phyloP scores from a whole-genome alignment of 2,888 invertebrate genomes.

The Elysia crispata region DNA sequence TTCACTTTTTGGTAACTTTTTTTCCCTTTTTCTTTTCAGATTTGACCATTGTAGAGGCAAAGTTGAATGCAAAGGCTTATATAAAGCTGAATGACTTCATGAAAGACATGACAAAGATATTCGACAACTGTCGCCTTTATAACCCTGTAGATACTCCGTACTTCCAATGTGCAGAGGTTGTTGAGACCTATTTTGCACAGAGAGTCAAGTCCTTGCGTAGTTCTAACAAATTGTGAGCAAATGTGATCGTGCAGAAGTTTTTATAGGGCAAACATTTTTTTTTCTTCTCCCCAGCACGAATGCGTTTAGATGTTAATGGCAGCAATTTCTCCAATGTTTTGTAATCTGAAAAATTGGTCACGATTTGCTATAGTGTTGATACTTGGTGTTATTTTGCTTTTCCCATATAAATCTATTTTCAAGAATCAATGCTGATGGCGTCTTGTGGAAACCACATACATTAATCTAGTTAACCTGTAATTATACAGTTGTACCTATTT shows the following conservation, averaged over 20 bases:
- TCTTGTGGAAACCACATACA: no score
- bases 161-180: slow-evolving; percentile 95
- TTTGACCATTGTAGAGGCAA: slow-evolving; percentile 90
- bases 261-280: no score
- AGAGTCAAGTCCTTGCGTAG: slow-evolving; percentile 64
- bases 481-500: no score
- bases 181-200: slow-evolving; percentile 90
- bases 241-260: no score
- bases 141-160: slow-evolving; percentile 97
- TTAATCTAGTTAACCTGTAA: no score
- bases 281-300: slow-evolving; percentile 2
- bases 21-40: slow-evolving; percentile 83
- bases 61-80: slow-evolving; percentile 88
- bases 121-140: slow-evolving; percentile 98
- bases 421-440: no score
- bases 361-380: no score
- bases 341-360: no score
- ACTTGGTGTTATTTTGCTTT: no score
- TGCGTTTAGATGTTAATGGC: background rate
- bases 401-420: no score
- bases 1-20: no score
- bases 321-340: background rate
- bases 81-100: slow-evolving; percentile 95
- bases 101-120: slow-evolving; percentile 98
- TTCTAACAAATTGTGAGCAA: no score